Evolutionary conservation across 2,888 invertebrate species (phyloP), one percentile per base, ranked within the genome.

Genomic region (Altica lythri): DNA sequence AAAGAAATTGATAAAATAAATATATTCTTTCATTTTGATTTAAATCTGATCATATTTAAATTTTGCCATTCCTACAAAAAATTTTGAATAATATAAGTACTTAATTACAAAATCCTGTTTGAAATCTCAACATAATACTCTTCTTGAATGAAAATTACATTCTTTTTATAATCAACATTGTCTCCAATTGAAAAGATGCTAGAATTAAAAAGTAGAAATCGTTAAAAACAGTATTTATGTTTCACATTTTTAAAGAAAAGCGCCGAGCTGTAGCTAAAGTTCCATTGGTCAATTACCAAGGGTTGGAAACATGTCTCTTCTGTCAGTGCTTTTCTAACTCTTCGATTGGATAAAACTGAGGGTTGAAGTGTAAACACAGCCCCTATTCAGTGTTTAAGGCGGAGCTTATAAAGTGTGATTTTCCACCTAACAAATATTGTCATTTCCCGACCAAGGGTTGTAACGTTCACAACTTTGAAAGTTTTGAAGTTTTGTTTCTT

Each of bases 281-380:
- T 67, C 68, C 65, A 74, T 74, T 74, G 74, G 73, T 71, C 68
- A 70, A 69, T 65, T 63, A 62, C 62, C 64, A 67, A 70, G 69
- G 70, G 66, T 69, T 69, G 70, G 70, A 65, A 64, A 66, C 66
- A 65, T 65, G 62, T 65, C 64, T 63, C 63, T 62, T 55, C 68
- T 68, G 66, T 64, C 68, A 67, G 62, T 64, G 67, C 66, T 58
- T 48, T 65, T 68, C 63, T 60, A 59, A 57, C 59, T 53, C 59
- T 57, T 65, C 69, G 62, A 74, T 75, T 75, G 75, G 75, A 67
- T 65, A 69, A 69, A 66, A 65, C 62, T 59, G 61, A 64, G 68
- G 70, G 68, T 64, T 70, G 69, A 71, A 72, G 67, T 71, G 69
- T 71, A 70, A 70, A 71, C 70, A 68, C 71, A 70, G 63, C 71